Base-by-base conservation (phyloP, 1,140 invertebrate species). In the Anoplolepis gracilipes region DNA sequence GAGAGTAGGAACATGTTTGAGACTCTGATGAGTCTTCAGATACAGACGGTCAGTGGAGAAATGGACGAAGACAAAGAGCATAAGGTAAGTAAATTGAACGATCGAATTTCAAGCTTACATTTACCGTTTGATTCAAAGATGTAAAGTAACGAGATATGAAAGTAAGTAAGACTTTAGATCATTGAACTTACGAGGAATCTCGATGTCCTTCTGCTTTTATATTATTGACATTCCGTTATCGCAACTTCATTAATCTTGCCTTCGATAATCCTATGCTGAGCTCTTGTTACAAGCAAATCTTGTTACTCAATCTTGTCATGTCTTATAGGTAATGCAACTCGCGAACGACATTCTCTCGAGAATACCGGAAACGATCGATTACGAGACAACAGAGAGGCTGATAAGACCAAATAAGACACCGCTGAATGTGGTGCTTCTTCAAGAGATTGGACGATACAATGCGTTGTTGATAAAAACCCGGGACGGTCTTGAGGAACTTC, bases 11-110 rank as follows among this genome's bases (percentile, higher is more conserved):
- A 96, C 64, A 95, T 99, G 88, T 98, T 98, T 92, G 96, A 96
- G 78, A 98, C 97, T 0, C 95, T 99, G 19, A 97, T 98, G 93
- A 97, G 97, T 55, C 95, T 99, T 90, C 97, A 98, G 92, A 96
- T 95, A 0, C 96, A 98, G 85, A 94, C 96, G 1, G 95, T 96
- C 10, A 95, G 95, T 0, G 95, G 92, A 3, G 95, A 93, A 5
- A 95, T 95, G 88, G 93, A 94, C 0, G 95, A 95, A 7, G 96
- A 95, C 67, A 96, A 97, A 86, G 98, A 98, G 92, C 96, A 97
- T 39, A 97, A 97, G 94, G 97, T 96, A 62, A 62, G 33, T 16
- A 25, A 42, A 73, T 46, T 2, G 49, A 36, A 3, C 19, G 39
- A 22, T 79, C 16, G 22, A 65, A 33, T 30, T 53, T 57, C 0